A percentile compares a stretch with the other conserved stretches of the same genome.
Evolutionary conservation across 2,113 vertebrate genomes (phyloP).

Genomic region (rat (Rattus norvegicus)): DNA sequence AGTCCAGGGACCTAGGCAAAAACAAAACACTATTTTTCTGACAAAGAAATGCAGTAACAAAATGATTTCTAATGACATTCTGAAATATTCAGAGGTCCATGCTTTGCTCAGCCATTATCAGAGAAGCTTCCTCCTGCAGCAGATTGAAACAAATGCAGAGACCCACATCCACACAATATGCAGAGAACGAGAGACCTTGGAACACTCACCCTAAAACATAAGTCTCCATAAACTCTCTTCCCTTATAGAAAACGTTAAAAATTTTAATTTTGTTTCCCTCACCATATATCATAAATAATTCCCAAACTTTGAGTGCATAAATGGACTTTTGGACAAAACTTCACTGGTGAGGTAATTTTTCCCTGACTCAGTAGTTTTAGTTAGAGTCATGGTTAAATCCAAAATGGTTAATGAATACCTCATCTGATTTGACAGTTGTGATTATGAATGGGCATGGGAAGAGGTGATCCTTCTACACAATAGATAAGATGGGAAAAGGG

Average conservation of each 20-base stretch:
- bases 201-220: neutral
- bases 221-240: neutral
- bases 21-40: neutral
- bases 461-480: neutral
- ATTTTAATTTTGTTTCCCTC: neutral
- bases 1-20: neutral
- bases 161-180: neutral
- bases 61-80: neutral
- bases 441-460: neutral
- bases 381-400: neutral
- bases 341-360: neutral
- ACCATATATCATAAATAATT: neutral
- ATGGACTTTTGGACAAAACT: neutral
- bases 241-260: neutral
- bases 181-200: neutral
- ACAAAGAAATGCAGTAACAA: neutral
- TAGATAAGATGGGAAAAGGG: neutral
- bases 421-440: neutral
- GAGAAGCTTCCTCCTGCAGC: neutral
- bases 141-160: neutral
- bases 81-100: neutral
- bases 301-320: neutral
- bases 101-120: neutral
- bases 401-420: neutral
- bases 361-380: neutral